Evolutionary conservation across 2,113 vertebrate species (phyloP), one percentile per base, ranked within the genome.

Genomic region (Phylloscopus trochiloides): DNA sequence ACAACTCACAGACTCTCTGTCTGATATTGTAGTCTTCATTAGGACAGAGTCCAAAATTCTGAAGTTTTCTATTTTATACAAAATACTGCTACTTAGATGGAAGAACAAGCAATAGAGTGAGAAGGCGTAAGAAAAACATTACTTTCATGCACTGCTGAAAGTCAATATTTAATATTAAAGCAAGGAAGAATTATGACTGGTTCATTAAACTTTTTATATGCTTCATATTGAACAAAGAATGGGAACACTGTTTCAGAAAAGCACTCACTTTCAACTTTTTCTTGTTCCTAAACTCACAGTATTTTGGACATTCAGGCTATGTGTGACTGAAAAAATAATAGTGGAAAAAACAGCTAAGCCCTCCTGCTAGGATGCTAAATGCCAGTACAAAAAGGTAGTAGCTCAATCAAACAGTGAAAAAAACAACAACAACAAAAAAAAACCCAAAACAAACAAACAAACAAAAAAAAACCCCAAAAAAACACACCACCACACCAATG

Each of bases 111-210:
- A 88, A 71, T 12, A 17, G 13, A 48, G 31, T 13, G 26, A 78
- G 57, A 97, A 81, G 50, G 48, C 25, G 59, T 68, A 80, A 77
- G 31, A 73, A 95, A 96, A 94, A 58, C 32, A 89, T 61, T 63
- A 57, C 48, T 83, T 91, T 67, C 54, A 55, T 15, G 34, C n/a
- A 54, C 31, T 76, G 48, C 19, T 87, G 51, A 75, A 84, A 87
- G 55, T 47, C 59, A 92, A 54, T 51, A 79, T 51, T 90, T 76
- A 32, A 48, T 79, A 93, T 90, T 79, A 81, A 91, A 84, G 28
- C 24, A 58, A 74, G 36, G 21, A 94, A 67, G 17, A 86, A 84
- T 77, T 73, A 92, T 20, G 29, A 86, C 59, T 80, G 36, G 18
- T 45, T 80, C 59, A 80, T 67, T 92, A 59, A 93, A 66, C 18